Conservation (phyloP, 2,888 invertebrate genomes). For the Lucinisca nassula region DNA sequence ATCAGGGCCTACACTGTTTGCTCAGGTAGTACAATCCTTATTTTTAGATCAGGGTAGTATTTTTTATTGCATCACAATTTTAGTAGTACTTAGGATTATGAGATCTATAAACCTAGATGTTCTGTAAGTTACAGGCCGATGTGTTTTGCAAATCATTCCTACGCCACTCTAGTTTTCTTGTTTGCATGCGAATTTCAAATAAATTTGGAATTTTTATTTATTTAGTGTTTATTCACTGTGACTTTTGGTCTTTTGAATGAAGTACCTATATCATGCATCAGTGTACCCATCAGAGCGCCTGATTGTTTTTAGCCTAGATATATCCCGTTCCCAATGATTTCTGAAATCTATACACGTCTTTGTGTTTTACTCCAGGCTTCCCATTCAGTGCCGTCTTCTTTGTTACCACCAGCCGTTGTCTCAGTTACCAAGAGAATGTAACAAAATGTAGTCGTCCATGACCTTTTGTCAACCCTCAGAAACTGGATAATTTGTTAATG, state of each 20-base stretch:
- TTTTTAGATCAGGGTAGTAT: too few species aligned
- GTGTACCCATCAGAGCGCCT: background rate
- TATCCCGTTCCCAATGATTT: background rate
- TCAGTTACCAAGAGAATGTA: background rate
- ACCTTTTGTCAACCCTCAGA: background rate
- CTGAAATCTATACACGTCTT: background rate
- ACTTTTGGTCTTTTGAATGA: background rate
- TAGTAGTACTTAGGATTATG: too few species aligned
- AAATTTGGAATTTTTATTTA: background rate
- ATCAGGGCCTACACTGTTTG: too few species aligned
- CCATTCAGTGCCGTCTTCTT: background rate
- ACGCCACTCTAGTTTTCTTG: background rate
- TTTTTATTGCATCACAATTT: too few species aligned
- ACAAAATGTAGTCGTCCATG: background rate
- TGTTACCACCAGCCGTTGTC: background rate
- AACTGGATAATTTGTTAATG: background rate
- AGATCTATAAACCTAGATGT: background rate
- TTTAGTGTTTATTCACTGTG: background rate
- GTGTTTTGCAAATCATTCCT: background rate
- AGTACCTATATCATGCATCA: background rate
- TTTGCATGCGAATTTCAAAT: background rate
- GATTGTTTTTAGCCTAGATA: background rate
- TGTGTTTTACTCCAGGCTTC: background rate
- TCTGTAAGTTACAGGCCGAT: background rate
- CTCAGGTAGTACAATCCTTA: too few species aligned